Conservation (phyloP, 2,113 vertebrate species). For the Falcunculus frontatus region DNA sequence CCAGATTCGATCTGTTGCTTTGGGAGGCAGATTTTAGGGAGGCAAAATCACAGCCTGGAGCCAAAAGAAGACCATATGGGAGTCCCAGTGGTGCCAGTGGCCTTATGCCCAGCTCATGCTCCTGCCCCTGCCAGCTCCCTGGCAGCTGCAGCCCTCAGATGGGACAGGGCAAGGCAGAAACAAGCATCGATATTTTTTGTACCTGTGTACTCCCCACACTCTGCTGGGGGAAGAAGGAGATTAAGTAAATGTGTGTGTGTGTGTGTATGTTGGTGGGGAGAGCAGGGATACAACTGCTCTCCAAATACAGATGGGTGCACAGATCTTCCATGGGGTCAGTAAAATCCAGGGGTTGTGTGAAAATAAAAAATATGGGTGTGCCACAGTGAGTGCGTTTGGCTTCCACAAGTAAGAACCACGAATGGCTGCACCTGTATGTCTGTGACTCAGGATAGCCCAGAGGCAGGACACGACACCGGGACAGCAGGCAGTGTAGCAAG, state of each 20-base stretch:
- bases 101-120: background rate
- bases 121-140: background rate
- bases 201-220: background rate
- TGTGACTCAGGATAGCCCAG: background rate
- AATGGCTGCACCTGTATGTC: background rate
- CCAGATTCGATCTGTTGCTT: slow-evolving; percentile 34
- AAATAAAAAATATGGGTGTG: background rate
- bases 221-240: background rate
- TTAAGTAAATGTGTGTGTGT: background rate
- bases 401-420: background rate
- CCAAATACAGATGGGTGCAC: background rate
- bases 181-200: background rate
- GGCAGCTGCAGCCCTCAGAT: background rate
- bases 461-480: background rate
- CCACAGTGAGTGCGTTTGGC: background rate
- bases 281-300: background rate
- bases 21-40: background rate
- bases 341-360: background rate
- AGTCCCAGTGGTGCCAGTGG: background rate
- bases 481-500: background rate
- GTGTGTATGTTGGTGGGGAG: background rate
- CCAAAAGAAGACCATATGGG: slow-evolving; percentile 11
- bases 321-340: background rate
- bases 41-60: background rate
- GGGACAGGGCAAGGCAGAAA: background rate